Conservation (phyloP, 2,888 invertebrate genomes). For the Beris morrisii region DNA sequence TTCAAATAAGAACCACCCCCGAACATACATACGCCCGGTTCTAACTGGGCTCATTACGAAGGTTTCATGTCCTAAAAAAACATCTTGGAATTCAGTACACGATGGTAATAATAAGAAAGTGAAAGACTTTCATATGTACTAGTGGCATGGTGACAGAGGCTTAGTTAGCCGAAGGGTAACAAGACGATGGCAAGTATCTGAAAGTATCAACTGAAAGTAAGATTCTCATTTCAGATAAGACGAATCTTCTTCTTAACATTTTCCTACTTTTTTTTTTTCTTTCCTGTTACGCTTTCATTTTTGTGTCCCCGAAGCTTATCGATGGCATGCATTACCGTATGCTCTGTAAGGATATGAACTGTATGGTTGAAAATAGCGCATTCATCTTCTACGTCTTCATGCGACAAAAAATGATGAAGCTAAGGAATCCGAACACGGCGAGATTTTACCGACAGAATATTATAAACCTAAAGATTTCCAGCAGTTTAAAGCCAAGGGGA, state of each 20-base stretch:
- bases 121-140: neutral
- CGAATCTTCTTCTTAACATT: constrained; percentile 23
- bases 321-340: constrained; percentile 31
- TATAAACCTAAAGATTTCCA: constrained; percentile 15
- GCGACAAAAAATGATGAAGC: constrained; percentile 15
- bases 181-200: constrained; percentile 24
- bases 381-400: constrained; percentile 21
- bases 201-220: constrained; percentile 28
- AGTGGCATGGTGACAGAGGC: neutral
- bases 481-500: neutral
- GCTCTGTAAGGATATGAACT: constrained; percentile 12
- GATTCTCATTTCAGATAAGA: constrained; percentile 31
- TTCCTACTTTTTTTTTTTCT: neutral
- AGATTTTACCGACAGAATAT: constrained; percentile 11
- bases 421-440: constrained; percentile 10
- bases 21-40: too few relatives aligned
- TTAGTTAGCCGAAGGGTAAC: constrained; percentile 26
- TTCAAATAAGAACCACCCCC: too few relatives aligned
- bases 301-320: constrained; percentile 28
- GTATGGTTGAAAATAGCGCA: neutral
- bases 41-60: constrained; percentile 14
- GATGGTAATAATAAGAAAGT: constrained; percentile 15
- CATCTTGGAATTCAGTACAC: neutral
- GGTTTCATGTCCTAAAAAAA: constrained; percentile 20
- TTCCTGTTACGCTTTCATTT: constrained; percentile 17